phyloP scores from a whole-genome alignment of 1,140 invertebrate genomes.

The Heterodera carotae region DNA sequence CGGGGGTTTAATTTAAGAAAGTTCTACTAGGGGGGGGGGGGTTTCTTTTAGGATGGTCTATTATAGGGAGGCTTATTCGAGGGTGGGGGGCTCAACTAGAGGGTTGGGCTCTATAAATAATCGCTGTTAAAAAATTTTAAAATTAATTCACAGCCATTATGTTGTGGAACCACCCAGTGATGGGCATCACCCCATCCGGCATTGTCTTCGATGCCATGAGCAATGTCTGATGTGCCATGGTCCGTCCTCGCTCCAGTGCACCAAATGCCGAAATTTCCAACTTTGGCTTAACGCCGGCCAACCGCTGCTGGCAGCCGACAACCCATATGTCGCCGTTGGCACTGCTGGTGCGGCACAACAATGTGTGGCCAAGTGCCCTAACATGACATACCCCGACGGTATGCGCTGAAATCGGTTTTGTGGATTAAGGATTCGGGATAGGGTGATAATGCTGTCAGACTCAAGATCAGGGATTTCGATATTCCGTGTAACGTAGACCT shows the following conservation, averaged over 20 bases:
- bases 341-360: neutral
- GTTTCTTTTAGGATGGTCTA: too few relatives aligned
- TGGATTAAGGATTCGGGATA: too few relatives aligned
- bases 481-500: too few relatives aligned
- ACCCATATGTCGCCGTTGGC: neutral
- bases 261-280: constrained; percentile 41
- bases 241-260: constrained; percentile 32
- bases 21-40: too few relatives aligned
- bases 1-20: too few relatives aligned
- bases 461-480: too few relatives aligned
- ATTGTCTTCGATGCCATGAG: constrained; percentile 31
- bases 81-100: too few relatives aligned
- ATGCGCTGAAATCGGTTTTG: neutral
- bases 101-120: too few relatives aligned
- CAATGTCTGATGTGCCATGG: constrained; percentile 40
- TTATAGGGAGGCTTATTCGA: too few relatives aligned
- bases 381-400: constrained; percentile 35
- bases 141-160: constrained; percentile 28
- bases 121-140: too few relatives aligned
- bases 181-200: neutral
- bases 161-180: neutral
- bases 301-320: constrained; percentile 18
- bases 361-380: constrained; percentile 43
- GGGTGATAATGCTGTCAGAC: too few relatives aligned
- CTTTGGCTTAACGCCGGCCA: constrained; percentile 9